Conservation (phyloP, 2,113 vertebrate species). For the Phycodurus eques region DNA sequence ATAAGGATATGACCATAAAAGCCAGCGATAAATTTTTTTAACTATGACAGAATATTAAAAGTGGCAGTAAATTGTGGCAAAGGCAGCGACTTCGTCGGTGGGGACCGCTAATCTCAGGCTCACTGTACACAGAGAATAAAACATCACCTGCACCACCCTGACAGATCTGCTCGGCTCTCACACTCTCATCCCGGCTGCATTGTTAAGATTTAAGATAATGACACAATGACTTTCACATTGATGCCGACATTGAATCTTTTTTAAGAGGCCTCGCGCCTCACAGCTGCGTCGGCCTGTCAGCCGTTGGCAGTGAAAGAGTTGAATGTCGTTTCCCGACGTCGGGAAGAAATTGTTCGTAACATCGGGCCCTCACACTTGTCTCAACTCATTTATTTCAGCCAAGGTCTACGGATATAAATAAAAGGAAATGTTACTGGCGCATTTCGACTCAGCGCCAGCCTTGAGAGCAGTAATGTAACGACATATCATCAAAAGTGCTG, state of each 20-base stretch:
- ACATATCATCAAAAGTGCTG: conserved; percentile 83
- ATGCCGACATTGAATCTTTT: conserved; percentile 74
- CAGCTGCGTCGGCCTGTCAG: conserved; percentile 65
- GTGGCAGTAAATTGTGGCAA: conserved; percentile 74
- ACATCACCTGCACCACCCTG: conserved; percentile 56
- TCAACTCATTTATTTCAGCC: conserved; percentile 81
- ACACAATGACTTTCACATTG: conserved; percentile 70
- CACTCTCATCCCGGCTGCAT: conserved; percentile 58
- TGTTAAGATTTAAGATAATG: conserved; percentile 78
- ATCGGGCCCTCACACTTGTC: conserved; percentile 72
- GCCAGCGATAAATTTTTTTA: conserved; percentile 63
- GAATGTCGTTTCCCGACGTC: conserved; percentile 68
- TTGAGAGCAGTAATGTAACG: conserved; percentile 78
- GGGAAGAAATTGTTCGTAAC: conserved; percentile 77
- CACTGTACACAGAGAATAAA: conserved; percentile 76
- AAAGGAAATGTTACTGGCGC: conserved; percentile 79
- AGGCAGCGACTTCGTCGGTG: conserved; percentile 56
- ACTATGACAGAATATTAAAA: conserved; percentile 81
- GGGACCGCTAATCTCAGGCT: conserved; percentile 63
- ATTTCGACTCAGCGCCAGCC: conserved; percentile 76
- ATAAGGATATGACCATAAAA: conserved; percentile 78
- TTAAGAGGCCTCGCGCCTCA: conserved; percentile 61
- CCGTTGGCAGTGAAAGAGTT: conserved; percentile 71
- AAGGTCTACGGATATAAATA: conserved; percentile 83
- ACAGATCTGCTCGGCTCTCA: conserved; percentile 71